Percentiles rank a stretch among this genome's conserved stretches.
Conservation (phyloP, 2,113 vertebrate genomes). For the Otus sunia region DNA sequence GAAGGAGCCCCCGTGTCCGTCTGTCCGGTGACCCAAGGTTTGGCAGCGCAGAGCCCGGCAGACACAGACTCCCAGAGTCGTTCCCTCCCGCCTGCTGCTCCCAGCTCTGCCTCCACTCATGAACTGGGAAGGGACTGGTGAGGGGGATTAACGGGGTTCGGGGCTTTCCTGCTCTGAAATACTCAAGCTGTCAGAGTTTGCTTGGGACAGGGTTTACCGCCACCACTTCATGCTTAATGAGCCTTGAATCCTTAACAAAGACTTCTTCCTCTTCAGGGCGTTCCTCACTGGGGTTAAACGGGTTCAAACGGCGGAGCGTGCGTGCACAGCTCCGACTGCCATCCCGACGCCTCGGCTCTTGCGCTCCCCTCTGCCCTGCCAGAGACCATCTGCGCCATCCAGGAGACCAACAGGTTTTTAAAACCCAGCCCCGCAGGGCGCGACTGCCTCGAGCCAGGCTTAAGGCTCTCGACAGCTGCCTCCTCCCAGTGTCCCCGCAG, state of each 20-base stretch:
- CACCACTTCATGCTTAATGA: neutral
- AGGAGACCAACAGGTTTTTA: neutral
- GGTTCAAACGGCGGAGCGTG: neutral
- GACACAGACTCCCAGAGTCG: fast-evolving
- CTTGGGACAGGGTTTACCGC: neutral
- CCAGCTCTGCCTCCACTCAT: too few relatives aligned
- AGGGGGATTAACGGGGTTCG: neutral
- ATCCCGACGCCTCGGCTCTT: neutral
- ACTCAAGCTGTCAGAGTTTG: neutral
- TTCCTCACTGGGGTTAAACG: neutral
- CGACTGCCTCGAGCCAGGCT: neutral
- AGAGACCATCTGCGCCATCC: fast-evolving
- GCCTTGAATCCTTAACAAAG: neutral
- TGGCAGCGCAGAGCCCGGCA: neutral
- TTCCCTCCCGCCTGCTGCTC: neutral
- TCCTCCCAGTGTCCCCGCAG: neutral
- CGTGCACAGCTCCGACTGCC: fast-evolving
- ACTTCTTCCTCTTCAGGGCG: neutral
- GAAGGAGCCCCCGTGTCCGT: fast-evolving
- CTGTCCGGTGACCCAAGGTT: fast-evolving
- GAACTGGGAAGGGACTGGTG: too few relatives aligned
- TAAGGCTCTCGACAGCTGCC: neutral
- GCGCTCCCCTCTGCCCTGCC: neutral
- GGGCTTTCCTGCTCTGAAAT: neutral
- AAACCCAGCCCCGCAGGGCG: neutral